phyloP scores from a whole-genome alignment of 2,888 invertebrate species.

The Mylabris sibirica region DNA sequence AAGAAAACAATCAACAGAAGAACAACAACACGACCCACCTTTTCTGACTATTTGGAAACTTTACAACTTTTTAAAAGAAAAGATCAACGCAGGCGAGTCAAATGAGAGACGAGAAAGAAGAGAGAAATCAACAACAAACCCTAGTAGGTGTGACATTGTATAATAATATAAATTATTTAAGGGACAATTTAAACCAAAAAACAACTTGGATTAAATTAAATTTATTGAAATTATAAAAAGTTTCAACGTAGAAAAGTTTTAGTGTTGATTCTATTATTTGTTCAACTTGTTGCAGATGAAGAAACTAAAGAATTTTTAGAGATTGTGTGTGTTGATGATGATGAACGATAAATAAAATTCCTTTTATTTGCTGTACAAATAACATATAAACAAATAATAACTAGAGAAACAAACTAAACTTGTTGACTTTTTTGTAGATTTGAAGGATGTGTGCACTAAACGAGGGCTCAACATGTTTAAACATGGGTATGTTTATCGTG shows the following conservation, averaged over 20 bases:
- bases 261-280: neutral
- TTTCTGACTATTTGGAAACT: neutral
- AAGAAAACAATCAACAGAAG: constrained; percentile 19
- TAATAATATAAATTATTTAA: neutral
- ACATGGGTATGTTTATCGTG: neutral
- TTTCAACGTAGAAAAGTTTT: neutral
- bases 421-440: constrained; percentile 1
- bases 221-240: neutral
- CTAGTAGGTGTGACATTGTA: neutral
- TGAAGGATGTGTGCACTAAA: neutral
- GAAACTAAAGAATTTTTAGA: neutral
- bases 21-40: constrained; percentile 26
- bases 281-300: constrained; percentile 8
- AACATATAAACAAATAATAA: constrained; percentile 10
- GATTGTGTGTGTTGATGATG: neutral
- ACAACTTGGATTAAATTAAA: constrained; percentile 1
- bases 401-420: constrained; percentile 7
- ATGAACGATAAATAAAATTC: neutral
- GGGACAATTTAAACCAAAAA: neutral
- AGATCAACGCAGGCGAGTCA: neutral
- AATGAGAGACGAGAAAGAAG: neutral
- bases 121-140: neutral
- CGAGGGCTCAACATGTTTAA: neutral
- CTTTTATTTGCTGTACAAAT: neutral
- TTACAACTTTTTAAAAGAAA: neutral